Evolutionary conservation across 2,888 invertebrate genomes (phyloP), one percentile per base, ranked within the genome.

Genomic region (Tetheella fluctuosa): DNA sequence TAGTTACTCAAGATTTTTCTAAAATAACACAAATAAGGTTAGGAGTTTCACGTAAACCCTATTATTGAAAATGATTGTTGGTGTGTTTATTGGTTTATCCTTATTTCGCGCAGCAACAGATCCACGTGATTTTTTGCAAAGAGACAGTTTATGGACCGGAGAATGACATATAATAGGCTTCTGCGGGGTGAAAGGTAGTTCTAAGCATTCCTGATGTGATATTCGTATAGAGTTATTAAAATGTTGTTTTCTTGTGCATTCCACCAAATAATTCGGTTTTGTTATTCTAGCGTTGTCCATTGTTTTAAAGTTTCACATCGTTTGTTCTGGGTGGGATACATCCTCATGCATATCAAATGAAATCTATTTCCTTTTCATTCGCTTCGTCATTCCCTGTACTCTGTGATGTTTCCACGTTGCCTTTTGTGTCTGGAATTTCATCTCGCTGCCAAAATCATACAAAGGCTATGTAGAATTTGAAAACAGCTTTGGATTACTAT

Each of bases 321-420:
- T 67, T 74, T 70, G 72, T 66, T 65, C 64, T 64, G 67, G 70
- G 64, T 76, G 74, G 71, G 67, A 74, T 64, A 71, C 65, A 75
- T 78, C 78, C 74, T 74, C 70, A 62, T 69, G 59, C 64, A 61
- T 77, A 80, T 78, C 77, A 59, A 59, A 68, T 61, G 58, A 64
- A 71, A 80, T 81, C 76, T 79, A 76, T 79, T 81, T 81, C 82
- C 80, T 78, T 70, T 74, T 60, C 57, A 60, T 61, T 70, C 68
- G 65, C 68, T 71, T 65, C 53, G 60, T 59, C 63, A 59, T 62
- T 53, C 48, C 42, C 60, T 56, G 60, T 61, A 56, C 58, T 60
- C 53, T 53, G 59, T 20, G 48, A 48, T 48, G 7, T 57, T 25
- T 17, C 48, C 28, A 23, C 15, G n/a, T 54, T 61, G 54, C 34